Evolutionary conservation across 2,888 invertebrate species (phyloP).

Genomic region (Caenorhabditis wallacei): DNA sequence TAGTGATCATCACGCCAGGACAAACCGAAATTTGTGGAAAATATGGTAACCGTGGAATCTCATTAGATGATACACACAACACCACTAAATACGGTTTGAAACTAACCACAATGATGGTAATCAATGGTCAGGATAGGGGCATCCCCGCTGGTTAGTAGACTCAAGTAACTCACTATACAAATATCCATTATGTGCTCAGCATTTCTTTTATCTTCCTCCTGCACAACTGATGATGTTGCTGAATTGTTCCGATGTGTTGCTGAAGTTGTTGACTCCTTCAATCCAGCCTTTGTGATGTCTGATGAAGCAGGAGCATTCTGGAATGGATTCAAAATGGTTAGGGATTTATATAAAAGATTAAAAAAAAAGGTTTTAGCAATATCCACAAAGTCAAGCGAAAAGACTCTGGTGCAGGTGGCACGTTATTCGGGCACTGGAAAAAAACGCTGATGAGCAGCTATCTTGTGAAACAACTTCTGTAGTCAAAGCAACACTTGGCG

Average conservation of each 20-base stretch:
- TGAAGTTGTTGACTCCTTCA: background rate
- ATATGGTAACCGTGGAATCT: slow-evolving; percentile 5
- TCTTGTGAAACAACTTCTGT: background rate
- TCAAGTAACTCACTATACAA: background rate
- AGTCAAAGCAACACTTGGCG: background rate
- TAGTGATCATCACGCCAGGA: slow-evolving; percentile 36
- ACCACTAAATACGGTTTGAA: slow-evolving; percentile 23
- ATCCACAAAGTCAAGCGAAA: background rate
- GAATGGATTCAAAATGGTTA: slow-evolving; percentile 10
- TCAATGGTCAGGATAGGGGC: slow-evolving; percentile 20
- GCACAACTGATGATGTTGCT: slow-evolving; percentile 14
- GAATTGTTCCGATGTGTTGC: slow-evolving; percentile 7
- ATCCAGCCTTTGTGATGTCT: slow-evolving; percentile 21
- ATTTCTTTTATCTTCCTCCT: slow-evolving; percentile 14
- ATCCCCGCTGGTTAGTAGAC: slow-evolving; percentile 28
- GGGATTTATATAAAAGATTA: background rate
- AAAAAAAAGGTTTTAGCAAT: background rate
- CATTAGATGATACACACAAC: slow-evolving; percentile 47
- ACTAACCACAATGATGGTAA: slow-evolving; percentile 35
- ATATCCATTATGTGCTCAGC: slow-evolving; percentile 1
- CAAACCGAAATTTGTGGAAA: slow-evolving; percentile 7
- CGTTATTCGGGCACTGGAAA: background rate
- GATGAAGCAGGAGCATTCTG: slow-evolving; percentile 37
- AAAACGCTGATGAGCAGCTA: background rate
- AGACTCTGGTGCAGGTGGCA: slow-evolving; percentile 20